Evolutionary conservation across 2,888 invertebrate species (phyloP), one percentile per base, ranked within the genome.

Genomic region (Pediacus dermestoides): DNA sequence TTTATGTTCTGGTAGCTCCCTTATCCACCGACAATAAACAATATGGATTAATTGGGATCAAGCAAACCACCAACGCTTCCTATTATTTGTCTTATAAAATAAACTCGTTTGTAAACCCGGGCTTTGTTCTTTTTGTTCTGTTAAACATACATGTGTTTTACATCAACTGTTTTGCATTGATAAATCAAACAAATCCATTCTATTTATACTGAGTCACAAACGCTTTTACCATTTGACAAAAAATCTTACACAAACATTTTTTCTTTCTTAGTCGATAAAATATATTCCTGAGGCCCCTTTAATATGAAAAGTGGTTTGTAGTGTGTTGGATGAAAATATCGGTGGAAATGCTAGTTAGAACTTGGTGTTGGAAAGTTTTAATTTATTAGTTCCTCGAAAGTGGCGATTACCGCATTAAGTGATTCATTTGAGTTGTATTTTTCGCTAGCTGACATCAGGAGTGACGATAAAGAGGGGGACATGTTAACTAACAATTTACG

Each of bases 401-500:
- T 30, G 38, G 32, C 37, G 39, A 46, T 46, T 46, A 43, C 36
- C 38, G 26, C 32, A 37, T 39, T 40, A 42, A 47, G 39, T 50
- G 41, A 47, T 47, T 34, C 40, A 41, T 44, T 48, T 37, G 36
- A 42, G 41, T 39, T 31, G 35, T 41, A 39, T 46, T 42, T 49
- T 51, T 46, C 37, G 13, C 14, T 16, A 34, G 21, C 35, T 23
- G 26, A 22, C 16, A 35, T 37, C 43, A 31, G 39, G 42, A 44
- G 39, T 40, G 38, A 30, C 43, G 42, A 49, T 47, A 48, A 48
- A 33, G 34, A 41, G 30, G 37, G 46, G 42, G 46, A 44, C 44
- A 46, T 46, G 46, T 48, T 47, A 43, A 48, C 48, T 44, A 48
- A 44, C 49, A 43, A 51, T 49, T 54, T 51, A 48, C 44, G 45